A percentile compares a stretch with the other conserved stretches of the same genome.
Conservation (phyloP, 2,888 invertebrate genomes). For the Aleiodes testaceus region DNA sequence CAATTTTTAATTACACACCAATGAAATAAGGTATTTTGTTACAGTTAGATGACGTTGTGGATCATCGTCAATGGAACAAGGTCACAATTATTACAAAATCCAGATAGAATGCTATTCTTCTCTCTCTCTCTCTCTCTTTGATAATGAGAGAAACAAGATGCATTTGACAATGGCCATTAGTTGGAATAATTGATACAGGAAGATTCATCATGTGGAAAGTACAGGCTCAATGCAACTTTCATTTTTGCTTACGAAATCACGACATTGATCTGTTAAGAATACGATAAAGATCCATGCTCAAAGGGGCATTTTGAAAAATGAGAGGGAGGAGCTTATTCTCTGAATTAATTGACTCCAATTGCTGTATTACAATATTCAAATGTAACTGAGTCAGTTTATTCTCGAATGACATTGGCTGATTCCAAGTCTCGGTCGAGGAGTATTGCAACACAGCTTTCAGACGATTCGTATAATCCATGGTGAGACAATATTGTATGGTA, state of each 20-base stretch:
- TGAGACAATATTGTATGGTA: constrained; percentile 43
- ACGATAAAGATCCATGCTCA: background rate
- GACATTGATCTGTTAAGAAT: constrained; percentile 62
- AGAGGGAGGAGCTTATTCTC: constrained; percentile 16
- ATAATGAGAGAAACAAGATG: background rate
- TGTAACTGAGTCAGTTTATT: constrained; percentile 21
- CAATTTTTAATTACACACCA: no score
- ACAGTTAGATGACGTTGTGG: background rate
- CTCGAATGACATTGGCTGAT: constrained; percentile 48
- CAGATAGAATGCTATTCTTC: background rate
- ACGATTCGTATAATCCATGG: constrained; percentile 30
- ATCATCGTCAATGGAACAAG: constrained; percentile 36
- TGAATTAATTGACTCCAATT: constrained; percentile 13
- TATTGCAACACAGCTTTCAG: constrained; percentile 49
- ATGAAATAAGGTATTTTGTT: background rate
- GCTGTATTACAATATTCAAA: constrained; percentile 52
- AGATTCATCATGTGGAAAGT: background rate
- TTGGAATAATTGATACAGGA: background rate
- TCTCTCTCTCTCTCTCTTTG: background rate
- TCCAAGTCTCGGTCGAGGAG: constrained; percentile 27
- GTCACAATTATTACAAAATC: constrained; percentile 34
- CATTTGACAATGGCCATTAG: background rate
- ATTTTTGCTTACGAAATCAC: constrained; percentile 60
- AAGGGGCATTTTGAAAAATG: background rate
- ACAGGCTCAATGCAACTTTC: constrained; percentile 52